Evolutionary conservation across 2,797 vertebrate species (phyloP).

Genomic region (Australoheros facetus): DNA sequence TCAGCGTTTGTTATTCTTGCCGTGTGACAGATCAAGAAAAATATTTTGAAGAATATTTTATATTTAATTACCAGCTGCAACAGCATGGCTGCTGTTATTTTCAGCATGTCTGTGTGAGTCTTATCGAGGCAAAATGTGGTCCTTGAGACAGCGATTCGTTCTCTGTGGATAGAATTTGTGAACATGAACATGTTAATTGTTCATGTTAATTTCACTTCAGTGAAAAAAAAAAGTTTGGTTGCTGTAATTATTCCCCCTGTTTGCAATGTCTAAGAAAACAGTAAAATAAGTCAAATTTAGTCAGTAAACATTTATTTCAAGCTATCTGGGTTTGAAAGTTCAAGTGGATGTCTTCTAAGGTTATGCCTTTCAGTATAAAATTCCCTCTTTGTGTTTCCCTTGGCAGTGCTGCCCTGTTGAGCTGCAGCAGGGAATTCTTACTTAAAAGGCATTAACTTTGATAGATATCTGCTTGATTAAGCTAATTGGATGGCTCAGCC

Average conservation of each 20-base stretch:
- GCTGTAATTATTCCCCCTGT: background rate
- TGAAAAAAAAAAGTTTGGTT: background rate
- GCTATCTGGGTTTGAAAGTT: background rate
- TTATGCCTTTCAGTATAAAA: background rate
- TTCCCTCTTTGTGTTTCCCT: background rate
- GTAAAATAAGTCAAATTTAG: background rate
- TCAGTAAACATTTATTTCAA: background rate
- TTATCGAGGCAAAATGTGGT: background rate
- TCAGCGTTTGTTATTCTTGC: conserved; percentile 1
- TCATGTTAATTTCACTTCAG: background rate
- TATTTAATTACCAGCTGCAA: background rate
- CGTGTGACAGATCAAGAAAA: background rate
- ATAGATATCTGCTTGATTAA: conserved; percentile 4
- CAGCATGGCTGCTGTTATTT: background rate
- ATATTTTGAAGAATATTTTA: background rate
- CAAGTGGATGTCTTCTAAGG: background rate
- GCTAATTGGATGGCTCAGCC: background rate
- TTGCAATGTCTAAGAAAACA: background rate
- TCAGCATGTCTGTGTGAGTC: background rate
- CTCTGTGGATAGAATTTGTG: background rate
- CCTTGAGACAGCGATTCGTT: background rate
- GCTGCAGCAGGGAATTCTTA: background rate
- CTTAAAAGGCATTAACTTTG: background rate
- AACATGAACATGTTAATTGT: background rate
- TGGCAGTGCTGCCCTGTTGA: background rate